phyloP scores from a whole-genome alignment of 2,797 vertebrate genomes.

The Esox masquinongy region DNA sequence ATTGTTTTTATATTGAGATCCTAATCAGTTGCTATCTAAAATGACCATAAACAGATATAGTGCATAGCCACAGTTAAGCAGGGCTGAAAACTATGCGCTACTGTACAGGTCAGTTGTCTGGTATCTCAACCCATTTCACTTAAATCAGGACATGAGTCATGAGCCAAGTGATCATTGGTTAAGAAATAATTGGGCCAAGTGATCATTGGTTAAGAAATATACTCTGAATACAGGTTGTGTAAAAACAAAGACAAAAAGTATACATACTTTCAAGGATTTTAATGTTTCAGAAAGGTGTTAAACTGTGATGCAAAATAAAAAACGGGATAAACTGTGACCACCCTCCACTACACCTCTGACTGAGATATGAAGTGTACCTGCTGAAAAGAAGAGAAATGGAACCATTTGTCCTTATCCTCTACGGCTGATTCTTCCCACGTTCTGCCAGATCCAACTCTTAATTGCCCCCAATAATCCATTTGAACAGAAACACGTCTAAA shows the following conservation, averaged over 20 bases:
- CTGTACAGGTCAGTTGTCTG: background rate
- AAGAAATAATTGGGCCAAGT: too few species aligned
- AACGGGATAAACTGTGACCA: too few species aligned
- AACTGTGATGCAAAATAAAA: constrained; percentile 32
- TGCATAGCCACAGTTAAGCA: background rate
- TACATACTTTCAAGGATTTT: too few species aligned
- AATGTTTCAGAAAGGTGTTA: too few species aligned
- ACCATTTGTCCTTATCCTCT: constrained; percentile 52
- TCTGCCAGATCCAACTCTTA: constrained; percentile 34
- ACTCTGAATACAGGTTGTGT: too few species aligned
- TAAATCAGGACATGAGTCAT: constrained; percentile 16
- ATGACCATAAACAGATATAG: background rate
- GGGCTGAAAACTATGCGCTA: background rate
- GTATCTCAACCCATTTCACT: background rate
- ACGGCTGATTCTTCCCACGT: constrained; percentile 55
- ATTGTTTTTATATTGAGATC: background rate
- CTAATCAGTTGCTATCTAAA: background rate
- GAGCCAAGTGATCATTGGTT: too few species aligned
- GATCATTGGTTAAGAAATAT: too few species aligned
- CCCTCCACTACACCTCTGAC: too few species aligned
- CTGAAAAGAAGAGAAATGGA: constrained; percentile 51
- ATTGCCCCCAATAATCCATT: constrained; percentile 44
- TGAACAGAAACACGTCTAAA: constrained; percentile 37
- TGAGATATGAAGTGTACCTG: constrained; percentile 47
- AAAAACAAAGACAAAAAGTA: too few species aligned